Evolutionary conservation across 1,140 invertebrate species (phyloP).

Genomic region (Macrostomum lignano): DNA sequence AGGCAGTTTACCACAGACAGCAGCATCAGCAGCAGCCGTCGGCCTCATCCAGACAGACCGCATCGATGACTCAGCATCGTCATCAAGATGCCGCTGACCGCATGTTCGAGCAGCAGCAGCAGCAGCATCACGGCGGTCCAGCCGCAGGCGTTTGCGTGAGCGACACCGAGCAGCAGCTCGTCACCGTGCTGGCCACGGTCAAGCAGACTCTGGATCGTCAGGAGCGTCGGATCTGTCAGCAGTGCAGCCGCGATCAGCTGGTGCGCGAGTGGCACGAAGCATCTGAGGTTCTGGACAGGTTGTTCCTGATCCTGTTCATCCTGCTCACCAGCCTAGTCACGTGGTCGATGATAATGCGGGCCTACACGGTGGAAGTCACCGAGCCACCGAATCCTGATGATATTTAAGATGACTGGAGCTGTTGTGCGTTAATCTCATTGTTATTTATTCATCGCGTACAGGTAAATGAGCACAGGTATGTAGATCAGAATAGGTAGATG

Average conservation of each 20-base stretch:
- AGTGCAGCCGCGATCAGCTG: constrained; percentile 37
- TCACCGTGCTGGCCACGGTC: constrained; percentile 36
- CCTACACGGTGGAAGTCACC: no score
- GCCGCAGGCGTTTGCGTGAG: constrained; percentile 14
- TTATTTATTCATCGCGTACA: no score
- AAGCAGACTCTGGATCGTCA: constrained; percentile 41
- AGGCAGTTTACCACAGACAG: no score
- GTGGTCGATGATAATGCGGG: no score
- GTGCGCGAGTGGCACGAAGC: constrained; percentile 48
- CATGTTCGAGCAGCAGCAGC: constrained; percentile 4
- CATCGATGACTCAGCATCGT: constrained; percentile 7
- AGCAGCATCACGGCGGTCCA: not conserved
- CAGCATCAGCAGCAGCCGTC: no score
- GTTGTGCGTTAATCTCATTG: no score
- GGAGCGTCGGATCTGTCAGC: constrained; percentile 37
- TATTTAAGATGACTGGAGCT: no score
- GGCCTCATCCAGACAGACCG: constrained; percentile 6
- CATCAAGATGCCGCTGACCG: no score
- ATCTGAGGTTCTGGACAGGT: constrained; percentile 38
- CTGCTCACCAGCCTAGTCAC: constrained; percentile 31
- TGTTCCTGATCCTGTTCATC: constrained; percentile 39
- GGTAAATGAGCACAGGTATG: no score
- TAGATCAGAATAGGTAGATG: no score
- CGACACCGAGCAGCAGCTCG: constrained; percentile 34
- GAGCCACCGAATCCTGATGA: no score